Percentiles rank a stretch among this genome's conserved stretches.
Evolutionary conservation across 2,797 vertebrate genomes (phyloP).

Genomic region (Coccyzus lansbergi): DNA sequence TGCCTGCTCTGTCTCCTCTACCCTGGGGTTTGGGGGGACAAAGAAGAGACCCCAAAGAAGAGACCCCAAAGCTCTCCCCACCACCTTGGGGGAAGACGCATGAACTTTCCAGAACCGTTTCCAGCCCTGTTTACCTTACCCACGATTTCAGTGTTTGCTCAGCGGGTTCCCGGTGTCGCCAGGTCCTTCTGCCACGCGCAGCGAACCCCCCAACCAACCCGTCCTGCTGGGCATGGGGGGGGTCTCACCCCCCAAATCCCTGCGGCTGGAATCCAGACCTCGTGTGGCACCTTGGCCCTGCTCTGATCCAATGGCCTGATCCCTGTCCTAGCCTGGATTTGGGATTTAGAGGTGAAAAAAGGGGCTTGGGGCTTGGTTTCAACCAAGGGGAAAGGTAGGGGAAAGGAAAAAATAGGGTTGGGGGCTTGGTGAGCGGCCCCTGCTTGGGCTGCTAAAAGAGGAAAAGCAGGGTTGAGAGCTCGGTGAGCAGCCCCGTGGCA

Average conservation of each 20-base stretch:
- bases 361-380: no score
- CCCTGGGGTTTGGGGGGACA: background rate
- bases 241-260: background rate
- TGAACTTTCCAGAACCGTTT: constrained; percentile 67
- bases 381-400: no score
- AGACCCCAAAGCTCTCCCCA: no score
- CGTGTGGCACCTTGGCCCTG: background rate
- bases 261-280: background rate
- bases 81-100: constrained; percentile 1
- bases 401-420: no score
- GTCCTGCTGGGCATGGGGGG: fast-evolving
- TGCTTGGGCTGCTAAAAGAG: no score
- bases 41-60: constrained; percentile 27
- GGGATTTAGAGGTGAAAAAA: background rate
- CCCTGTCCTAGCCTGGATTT: background rate
- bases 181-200: background rate
- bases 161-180: background rate
- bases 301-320: background rate
- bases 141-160: constrained; percentile 50
- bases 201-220: background rate
- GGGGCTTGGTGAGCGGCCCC: no score
- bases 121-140: constrained; percentile 61
- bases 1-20: background rate
- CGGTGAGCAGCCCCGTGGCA: no score
- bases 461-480: no score